Base-by-base conservation (phyloP, 2,113 vertebrate species). In the Perca flavescens region DNA sequence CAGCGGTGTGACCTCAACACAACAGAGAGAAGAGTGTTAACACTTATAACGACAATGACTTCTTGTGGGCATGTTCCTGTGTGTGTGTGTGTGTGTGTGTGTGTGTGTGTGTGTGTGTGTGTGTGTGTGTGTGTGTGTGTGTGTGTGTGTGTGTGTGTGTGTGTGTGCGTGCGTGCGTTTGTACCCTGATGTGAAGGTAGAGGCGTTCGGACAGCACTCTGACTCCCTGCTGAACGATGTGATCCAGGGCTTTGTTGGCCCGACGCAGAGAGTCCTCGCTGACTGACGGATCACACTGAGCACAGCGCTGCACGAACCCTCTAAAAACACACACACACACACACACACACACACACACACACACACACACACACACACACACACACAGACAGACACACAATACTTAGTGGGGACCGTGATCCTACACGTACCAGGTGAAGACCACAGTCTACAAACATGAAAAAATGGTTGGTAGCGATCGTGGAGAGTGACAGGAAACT, bases 101-200 rank as follows among this genome's bases (percentile, higher is more conserved):
- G n/a, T n/a, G n/a, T n/a, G n/a, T n/a, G n/a, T n/a, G n/a, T n/a
- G n/a, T n/a, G n/a, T n/a, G n/a, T n/a, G n/a, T n/a, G n/a, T 40
- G 34, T 43, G 5, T n/a, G 12, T 12, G 25, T 28, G 43, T 31
- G 16, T 40, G 5, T 64, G 34, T 43, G 5, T n/a, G 19, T 12
- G 56, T 28, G 40, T 73, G n/a, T 50, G 22, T 34, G 58, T 52
- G 46, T 36, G 34, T 25, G 53, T 60, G 46, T 14, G 46, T 67
- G 43, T 53, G 57, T n/a, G 43, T 62, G 57, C 73, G 68, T 83
- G 66, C 67, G 68, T 62, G 49, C 19, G 3, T 66, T 75, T 86
- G 21, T 91, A 98, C 97, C 96, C 96, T 96, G 87, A 97, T 96
- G 75, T 96, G 93, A 82, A 96, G 93, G 50, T 96, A 96, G 15